Evolutionary conservation across 2,113 vertebrate species (phyloP).

Genomic region (Capricornis sumatraensis): DNA sequence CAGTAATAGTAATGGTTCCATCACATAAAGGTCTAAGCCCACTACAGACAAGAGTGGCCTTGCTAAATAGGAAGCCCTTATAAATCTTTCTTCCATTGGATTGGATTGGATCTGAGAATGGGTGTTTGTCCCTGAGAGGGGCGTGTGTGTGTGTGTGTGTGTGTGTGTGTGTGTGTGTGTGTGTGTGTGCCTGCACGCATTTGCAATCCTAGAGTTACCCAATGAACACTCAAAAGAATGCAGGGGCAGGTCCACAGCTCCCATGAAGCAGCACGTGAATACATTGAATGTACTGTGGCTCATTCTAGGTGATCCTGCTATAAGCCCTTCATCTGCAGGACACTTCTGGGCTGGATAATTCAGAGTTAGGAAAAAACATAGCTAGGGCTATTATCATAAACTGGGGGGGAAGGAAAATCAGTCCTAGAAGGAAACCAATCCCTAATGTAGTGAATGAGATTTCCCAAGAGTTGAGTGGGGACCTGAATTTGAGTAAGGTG

Average conservation of each 20-base stretch:
- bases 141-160: not conserved
- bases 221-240: not conserved
- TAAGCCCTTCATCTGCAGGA: not conserved
- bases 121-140: not conserved
- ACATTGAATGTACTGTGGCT: not conserved
- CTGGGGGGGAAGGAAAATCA: not conserved
- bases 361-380: not conserved
- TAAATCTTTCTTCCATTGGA: not conserved
- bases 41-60: not conserved
- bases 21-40: not conserved
- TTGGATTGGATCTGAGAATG: not conserved
- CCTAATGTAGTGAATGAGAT: not conserved
- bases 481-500: not conserved
- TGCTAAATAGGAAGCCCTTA: not conserved
- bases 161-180: no score
- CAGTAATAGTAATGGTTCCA: not conserved
- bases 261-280: not conserved
- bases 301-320: not conserved
- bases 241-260: not conserved
- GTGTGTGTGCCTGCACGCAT: rapidly evolving
- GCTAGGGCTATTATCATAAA: not conserved
- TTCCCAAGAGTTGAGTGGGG: not conserved
- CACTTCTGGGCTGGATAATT: not conserved
- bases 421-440: not conserved
- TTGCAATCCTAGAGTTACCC: not conserved